Evolutionary conservation across 2,888 invertebrate genomes (phyloP), one percentile per base, ranked within the genome.

Genomic region (Archips crataeganus): DNA sequence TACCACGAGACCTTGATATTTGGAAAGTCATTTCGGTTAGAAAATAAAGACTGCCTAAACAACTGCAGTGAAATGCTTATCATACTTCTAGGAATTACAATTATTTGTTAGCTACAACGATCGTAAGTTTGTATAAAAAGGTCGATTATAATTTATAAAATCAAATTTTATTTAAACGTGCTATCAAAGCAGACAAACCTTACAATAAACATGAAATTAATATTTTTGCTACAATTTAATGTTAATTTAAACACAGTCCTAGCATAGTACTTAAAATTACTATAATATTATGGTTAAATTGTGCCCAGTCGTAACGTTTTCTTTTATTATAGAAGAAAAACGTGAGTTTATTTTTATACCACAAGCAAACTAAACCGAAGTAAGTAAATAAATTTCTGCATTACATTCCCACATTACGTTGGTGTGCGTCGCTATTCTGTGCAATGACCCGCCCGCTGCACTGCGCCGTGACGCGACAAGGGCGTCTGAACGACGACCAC

Each of bases 401-500:
- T 77, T 77, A 68, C 70, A 76, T 77, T 71, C 69, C 73, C 71
- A 68, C 70, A 65, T 71, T 73, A 71, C 68, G 63, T 54, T 45
- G 67, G 71, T 71, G 68, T 76, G 72, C 78, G 79, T 73, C 81
- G 79, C 79, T 81, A 80, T 78, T 74, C 71, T 83, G 84, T 83
- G 84, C 85, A 87, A 84, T 83, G 84, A 84, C 84, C 86, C 81
- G 78, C 67, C 62, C 54, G 65, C 42, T 76, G 75, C 78, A 74
- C 68, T 74, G 76, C 75, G 75, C 76, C 76, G 80, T 84, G 84
- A 82, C 85, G 84, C 82, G 80, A 80, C 85, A 83, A 87, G 85
- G 88, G 87, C 86, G 77, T 82, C 84, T 78, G 80, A 77, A 80
- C 80, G 78, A 71, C 81, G 77, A 88, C 80, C 88, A 80, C 87